Base-by-base conservation (phyloP, 2,888 invertebrate genomes). In the Pammene fasciana region DNA sequence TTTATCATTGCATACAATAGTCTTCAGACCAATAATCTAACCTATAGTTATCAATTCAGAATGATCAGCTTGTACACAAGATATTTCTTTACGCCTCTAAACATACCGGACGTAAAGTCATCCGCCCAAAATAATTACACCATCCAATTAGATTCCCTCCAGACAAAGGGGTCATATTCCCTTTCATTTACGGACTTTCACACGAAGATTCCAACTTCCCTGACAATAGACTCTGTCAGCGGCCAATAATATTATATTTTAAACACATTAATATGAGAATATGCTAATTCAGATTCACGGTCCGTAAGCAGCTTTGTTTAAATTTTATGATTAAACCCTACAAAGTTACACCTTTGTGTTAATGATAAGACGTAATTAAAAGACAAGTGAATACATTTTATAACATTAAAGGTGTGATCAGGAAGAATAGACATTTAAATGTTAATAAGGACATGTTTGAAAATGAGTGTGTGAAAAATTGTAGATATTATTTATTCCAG, bases 211-310 rank as follows among this genome's bases (percentile, higher is more conserved):
- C 60, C 14, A 9, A 54, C 45, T 59, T 65, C 68, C 26, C 46
- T 57, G 41, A 70, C 70, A 70, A 70, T 70, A 60, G 65, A 46
- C 38, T 41, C 65, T 70, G 70, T 70, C 70, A 70, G 60, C 70
- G 60, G 54, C 60, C 70, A 70, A 70, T 70, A 70, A 65, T 70
- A 65, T 70, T 54, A 70, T 70, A 70, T 70, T 66, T 66, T 67
- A 70, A 67, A 59, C 52, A 59, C 57, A 67, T 70, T 67, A 62
- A 70, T 73, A 74, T 74, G 68, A 72, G 68, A 75, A 76, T 79
- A 73, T 71, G 75, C 72, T 72, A 71, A 75, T 70, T 60, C 41
- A 10, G 7, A 54, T 59, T 72, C 76, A 76, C 71, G 76, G 75
- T 73, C 68, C 26, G 70, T 62, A 67, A 62, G 52, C 70, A 67